These are phyloP conservation scores for Dinomys branickii DNA, from an alignment of 2,113 vertebrate species.

Conservation along the genomic window DNA sequence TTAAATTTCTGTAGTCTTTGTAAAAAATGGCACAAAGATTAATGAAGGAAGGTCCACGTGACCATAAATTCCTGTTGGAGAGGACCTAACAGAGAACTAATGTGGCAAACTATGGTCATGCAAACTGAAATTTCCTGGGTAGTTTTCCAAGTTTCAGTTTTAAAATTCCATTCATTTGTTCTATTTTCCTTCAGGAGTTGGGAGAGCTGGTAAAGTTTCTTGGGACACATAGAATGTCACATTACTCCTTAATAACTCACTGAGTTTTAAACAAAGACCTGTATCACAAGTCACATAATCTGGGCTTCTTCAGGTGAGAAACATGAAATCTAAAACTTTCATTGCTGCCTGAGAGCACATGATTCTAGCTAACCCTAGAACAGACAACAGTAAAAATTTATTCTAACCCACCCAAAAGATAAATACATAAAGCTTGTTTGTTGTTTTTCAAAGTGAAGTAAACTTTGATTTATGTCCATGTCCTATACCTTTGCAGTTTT, in stretches of 20 bases:
- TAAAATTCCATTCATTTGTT: background rate
- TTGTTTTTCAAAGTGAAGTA: background rate
- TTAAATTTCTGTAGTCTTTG: background rate
- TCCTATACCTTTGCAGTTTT: background rate
- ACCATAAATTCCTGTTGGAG: background rate
- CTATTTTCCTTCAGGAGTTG: background rate
- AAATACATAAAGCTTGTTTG: background rate
- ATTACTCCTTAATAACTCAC: too few relatives aligned
- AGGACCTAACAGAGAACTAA: background rate
- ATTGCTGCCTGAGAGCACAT: background rate
- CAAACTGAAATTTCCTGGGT: background rate
- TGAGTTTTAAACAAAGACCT: too few relatives aligned
- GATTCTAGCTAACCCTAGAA: background rate
- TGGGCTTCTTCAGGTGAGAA: too few relatives aligned
- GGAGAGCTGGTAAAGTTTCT: background rate
- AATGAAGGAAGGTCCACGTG: background rate
- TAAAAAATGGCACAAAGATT: background rate
- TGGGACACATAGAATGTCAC: background rate
- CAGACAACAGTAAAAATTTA: background rate
- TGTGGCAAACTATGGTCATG: background rate
- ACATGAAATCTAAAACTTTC: background rate
- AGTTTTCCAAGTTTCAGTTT: background rate
- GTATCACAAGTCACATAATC: too few relatives aligned
- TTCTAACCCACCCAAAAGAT: background rate
- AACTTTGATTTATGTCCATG: background rate